phyloP scores from a whole-genome alignment of 2,113 vertebrate species.

The Mixornis gularis region DNA sequence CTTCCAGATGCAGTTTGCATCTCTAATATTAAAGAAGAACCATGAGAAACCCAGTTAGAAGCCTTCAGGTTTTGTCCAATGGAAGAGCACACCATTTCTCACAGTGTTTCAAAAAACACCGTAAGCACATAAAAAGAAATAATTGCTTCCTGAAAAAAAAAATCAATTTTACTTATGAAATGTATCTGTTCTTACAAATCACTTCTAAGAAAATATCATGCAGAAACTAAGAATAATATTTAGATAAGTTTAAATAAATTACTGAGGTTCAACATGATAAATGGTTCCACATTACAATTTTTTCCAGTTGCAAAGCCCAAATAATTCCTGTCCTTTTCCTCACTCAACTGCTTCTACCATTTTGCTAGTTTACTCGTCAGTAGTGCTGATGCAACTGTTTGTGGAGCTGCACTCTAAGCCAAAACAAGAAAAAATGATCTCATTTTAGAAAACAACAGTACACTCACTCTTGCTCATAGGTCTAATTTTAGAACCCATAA shows the following conservation, averaged over 20 bases:
- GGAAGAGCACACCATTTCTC: not conserved
- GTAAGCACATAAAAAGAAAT: not conserved
- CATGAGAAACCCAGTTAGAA: not conserved
- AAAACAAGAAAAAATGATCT: not conserved
- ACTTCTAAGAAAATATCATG: not conserved
- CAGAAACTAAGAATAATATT: not conserved
- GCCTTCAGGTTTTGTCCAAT: not conserved
- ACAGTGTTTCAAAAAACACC: not conserved
- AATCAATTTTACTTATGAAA: not conserved
- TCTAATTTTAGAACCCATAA: not conserved
- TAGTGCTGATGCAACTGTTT: not conserved
- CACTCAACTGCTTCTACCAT: not conserved
- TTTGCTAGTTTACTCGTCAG: not conserved
- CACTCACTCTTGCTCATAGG: not conserved
- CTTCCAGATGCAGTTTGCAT: not conserved
- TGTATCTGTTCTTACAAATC: not conserved
- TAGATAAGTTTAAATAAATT: not conserved
- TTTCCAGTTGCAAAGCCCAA: not conserved
- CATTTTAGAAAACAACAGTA: not conserved
- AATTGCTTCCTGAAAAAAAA: not conserved
- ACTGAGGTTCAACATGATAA: not conserved
- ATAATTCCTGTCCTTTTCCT: not conserved
- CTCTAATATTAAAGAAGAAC: not conserved
- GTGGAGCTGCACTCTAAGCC: not conserved
- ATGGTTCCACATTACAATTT: not conserved